Conservation (phyloP, 1,140 invertebrate genomes). For the Pogonognathellus flavescens region DNA sequence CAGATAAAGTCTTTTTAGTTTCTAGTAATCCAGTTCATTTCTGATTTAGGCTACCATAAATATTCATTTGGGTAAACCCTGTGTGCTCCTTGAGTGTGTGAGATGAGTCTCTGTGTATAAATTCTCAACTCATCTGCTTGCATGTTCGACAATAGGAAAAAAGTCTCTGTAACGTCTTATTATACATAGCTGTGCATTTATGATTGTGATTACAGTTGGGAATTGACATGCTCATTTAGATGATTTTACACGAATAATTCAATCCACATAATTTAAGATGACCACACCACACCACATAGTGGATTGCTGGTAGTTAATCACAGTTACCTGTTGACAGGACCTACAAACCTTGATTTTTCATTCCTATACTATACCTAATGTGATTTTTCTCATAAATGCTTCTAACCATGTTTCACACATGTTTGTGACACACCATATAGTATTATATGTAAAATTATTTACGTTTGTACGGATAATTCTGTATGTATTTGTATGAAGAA, state of each 20-base stretch:
- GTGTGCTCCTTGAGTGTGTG: no score
- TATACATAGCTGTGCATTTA: conserved; percentile 21
- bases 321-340: conserved; percentile 41
- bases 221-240: conserved; percentile 41
- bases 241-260: conserved; percentile 17
- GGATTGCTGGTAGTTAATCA: not conserved
- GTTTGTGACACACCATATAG: no score
- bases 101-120: no score
- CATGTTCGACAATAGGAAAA: not conserved
- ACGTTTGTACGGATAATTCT: no score
- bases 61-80: not conserved
- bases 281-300: conserved; percentile 3
- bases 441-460: no score
- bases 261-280: conserved; percentile 25
- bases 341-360: conserved; percentile 37
- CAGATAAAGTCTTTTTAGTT: not conserved
- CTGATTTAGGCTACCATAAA: not conserved
- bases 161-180: not conserved
- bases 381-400: no score
- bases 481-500: not conserved
- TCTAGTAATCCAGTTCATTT: conserved; percentile 26
- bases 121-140: not conserved
- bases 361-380: not conserved
- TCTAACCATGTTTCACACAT: no score
- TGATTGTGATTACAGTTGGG: not conserved